Evolutionary conservation across 2,113 vertebrate genomes (phyloP).

Genomic region (Atrichornis clamosus): DNA sequence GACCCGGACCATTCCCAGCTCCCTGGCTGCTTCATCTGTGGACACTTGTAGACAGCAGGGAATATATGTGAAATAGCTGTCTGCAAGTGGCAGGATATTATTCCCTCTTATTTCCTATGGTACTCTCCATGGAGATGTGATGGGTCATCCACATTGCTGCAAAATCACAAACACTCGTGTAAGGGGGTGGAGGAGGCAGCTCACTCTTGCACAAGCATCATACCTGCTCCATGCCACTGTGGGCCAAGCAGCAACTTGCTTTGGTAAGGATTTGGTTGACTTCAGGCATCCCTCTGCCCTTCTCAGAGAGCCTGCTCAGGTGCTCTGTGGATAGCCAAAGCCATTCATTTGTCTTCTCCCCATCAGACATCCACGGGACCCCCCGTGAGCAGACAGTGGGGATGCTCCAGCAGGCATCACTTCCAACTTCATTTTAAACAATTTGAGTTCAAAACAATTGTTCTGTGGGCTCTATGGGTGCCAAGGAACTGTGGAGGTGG

Average conservation of each 20-base stretch:
- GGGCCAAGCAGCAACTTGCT: background rate
- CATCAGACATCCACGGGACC: background rate
- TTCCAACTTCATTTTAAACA: background rate
- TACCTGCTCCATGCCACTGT: background rate
- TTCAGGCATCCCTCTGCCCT: background rate
- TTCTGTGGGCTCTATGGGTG: background rate
- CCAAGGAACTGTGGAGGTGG: background rate
- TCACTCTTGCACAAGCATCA: background rate
- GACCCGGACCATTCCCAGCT: rapidly evolving
- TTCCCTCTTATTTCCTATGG: background rate
- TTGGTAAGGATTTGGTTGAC: background rate
- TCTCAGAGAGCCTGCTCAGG: background rate
- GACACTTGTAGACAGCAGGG: background rate
- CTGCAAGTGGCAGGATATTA: background rate
- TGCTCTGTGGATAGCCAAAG: background rate
- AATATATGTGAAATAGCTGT: rapidly evolving
- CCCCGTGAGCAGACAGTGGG: background rate
- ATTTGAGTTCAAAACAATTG: background rate
- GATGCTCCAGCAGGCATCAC: background rate
- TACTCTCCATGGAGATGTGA: background rate
- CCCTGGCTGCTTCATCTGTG: background rate
- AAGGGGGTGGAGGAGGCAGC: background rate
- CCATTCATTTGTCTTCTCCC: background rate
- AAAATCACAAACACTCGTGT: background rate
- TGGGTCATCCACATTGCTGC: background rate